phyloP scores from a whole-genome alignment of 1,140 invertebrate genomes.

The Luehdorfia chinensis region DNA sequence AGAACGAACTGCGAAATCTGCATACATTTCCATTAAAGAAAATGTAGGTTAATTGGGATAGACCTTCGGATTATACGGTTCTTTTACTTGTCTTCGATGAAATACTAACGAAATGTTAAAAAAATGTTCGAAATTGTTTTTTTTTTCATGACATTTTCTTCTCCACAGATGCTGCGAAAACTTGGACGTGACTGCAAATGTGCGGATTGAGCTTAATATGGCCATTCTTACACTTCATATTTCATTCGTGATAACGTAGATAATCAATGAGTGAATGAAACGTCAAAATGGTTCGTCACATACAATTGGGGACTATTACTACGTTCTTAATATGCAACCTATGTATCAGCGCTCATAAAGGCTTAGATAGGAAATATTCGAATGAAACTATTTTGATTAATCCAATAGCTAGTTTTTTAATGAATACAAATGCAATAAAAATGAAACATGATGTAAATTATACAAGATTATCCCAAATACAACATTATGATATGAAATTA shows the following conservation, averaged over 20 bases:
- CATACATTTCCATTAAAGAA: no score
- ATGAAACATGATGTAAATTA: no score
- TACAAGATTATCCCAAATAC: neutral
- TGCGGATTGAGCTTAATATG: no score
- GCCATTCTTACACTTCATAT: neutral
- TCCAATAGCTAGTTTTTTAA: slow-evolving; percentile 3
- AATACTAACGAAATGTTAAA: no score
- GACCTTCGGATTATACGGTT: no score
- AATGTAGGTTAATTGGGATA: no score
- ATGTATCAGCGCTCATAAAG: neutral
- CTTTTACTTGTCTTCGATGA: no score
- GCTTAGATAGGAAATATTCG: slow-evolving; percentile 2
- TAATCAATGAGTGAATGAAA: neutral
- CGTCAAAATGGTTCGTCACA: slow-evolving; percentile 1
- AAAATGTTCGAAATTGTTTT: no score
- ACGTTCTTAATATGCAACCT: slow-evolving; percentile 7
- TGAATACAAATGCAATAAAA: neutral
- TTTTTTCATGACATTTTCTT: no score
- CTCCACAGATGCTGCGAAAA: slow-evolving; percentile 4
- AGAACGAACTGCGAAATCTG: no score
- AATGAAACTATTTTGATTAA: neutral
- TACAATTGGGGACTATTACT: slow-evolving; percentile 1
- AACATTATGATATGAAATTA: neutral
- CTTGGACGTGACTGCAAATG: neutral
- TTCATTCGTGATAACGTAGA: neutral